Evolutionary conservation across 2,888 invertebrate species (phyloP).

Genomic region (Halictus quadricinctus): DNA sequence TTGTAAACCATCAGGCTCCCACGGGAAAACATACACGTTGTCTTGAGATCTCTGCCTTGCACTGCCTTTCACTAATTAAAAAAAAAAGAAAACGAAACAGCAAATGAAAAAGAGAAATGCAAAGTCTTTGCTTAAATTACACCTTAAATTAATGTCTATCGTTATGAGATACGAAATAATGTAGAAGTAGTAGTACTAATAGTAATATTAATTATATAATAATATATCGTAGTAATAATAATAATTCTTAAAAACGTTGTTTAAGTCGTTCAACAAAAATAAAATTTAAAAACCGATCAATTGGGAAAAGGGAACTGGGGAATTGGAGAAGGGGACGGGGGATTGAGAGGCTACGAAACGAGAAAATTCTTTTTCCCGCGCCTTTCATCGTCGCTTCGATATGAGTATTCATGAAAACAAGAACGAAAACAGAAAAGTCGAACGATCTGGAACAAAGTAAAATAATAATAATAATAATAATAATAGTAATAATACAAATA

Average conservation of each 20-base stretch:
- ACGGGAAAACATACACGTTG: slow-evolving; percentile 13
- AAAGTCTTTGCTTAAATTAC: slow-evolving; percentile 20
- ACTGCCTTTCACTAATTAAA: slow-evolving; percentile 21
- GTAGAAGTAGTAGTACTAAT: slow-evolving; percentile 34
- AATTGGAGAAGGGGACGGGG: neutral
- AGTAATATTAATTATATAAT: slow-evolving; percentile 9
- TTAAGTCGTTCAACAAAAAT: slow-evolving; percentile 35
- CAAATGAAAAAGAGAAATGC: slow-evolving; percentile 28
- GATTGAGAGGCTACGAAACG: slow-evolving; percentile 32
- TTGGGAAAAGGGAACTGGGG: neutral
- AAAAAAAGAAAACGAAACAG: neutral
- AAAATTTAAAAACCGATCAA: slow-evolving; percentile 19
- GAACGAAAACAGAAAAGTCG: slow-evolving; percentile 27
- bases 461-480: slow-evolving; percentile 32
- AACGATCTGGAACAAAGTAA: slow-evolving; percentile 31
- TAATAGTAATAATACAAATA: neutral
- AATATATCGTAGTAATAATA: neutral
- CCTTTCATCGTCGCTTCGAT: slow-evolving; percentile 30
- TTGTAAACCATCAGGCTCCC: neutral
- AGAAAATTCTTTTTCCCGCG: slow-evolving; percentile 12
- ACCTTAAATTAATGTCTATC: slow-evolving; percentile 37
- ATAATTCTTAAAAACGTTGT: slow-evolving; percentile 13
- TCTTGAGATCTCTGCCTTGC: slow-evolving; percentile 46
- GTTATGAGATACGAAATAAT: slow-evolving; percentile 58
- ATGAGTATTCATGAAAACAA: slow-evolving; percentile 62